Conservation (phyloP, 2,113 vertebrate genomes). For the Protobothrops mucrosquamatus region DNA sequence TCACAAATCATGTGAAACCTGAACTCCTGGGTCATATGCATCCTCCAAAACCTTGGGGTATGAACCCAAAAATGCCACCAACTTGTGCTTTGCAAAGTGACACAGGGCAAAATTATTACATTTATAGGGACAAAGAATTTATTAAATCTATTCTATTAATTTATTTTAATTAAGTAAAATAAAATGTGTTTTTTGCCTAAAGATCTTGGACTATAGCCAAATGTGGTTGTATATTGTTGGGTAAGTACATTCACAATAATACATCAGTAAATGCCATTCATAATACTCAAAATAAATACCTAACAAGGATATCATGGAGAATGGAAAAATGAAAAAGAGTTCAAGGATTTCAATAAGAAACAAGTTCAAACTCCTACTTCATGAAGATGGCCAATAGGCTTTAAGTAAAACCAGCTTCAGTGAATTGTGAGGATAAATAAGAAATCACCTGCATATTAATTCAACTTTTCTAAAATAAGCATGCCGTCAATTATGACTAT, state of each 20-base stretch:
- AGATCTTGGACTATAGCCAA: background rate
- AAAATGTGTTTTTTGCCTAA: background rate
- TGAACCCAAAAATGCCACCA: background rate
- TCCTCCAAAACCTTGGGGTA: background rate
- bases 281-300: background rate
- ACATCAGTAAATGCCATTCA: background rate
- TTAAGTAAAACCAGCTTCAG: background rate
- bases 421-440: background rate
- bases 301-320: background rate
- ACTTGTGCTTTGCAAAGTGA: background rate
- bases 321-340: background rate
- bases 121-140: background rate
- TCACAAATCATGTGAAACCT: background rate
- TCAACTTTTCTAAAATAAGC: background rate
- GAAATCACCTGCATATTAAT: background rate
- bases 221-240: background rate
- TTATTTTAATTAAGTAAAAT: background rate
- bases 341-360: background rate
- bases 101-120: background rate
- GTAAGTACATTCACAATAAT: no score
- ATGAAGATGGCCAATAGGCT: background rate
- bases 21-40: background rate
- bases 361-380: background rate
- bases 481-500: background rate
- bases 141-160: background rate